These are phyloP conservation scores for Argyra leucocephala DNA, from an alignment of 2,888 invertebrate species.

Conservation along the genomic window DNA sequence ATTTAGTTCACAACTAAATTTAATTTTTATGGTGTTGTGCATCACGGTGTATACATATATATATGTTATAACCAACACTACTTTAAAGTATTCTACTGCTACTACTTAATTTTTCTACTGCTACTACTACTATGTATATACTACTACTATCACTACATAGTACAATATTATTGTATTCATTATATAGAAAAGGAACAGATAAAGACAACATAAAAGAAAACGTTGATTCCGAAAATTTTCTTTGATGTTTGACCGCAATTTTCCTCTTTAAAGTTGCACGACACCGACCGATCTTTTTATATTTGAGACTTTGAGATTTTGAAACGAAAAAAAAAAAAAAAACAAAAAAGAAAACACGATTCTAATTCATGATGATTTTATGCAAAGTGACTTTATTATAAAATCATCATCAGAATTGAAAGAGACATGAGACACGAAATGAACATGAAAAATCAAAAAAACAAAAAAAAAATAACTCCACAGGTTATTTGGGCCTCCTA, in stretches of 20 bases:
- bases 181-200: not conserved
- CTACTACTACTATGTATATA: no score
- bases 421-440: not conserved
- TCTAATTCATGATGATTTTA: not conserved
- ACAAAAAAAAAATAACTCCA: not conserved
- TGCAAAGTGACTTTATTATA: constrained; percentile 6
- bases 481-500: not conserved
- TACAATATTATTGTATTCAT: no score
- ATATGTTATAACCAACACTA: no score
- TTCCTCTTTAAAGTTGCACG: not conserved
- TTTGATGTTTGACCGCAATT: not conserved
- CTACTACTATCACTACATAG: no score
- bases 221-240: not conserved
- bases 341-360: not conserved
- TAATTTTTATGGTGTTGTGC: not conserved
- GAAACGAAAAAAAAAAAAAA: not conserved
- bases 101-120: no score
- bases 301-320: not conserved
- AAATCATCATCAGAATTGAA: not conserved
- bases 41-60: no score
- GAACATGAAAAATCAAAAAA: not conserved
- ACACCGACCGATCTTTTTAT: not conserved
- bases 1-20: not conserved
- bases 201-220: not conserved
- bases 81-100: no score